Evolutionary conservation across 2,797 vertebrate genomes (phyloP).

Genomic region (Gymnothorax javanicus): DNA sequence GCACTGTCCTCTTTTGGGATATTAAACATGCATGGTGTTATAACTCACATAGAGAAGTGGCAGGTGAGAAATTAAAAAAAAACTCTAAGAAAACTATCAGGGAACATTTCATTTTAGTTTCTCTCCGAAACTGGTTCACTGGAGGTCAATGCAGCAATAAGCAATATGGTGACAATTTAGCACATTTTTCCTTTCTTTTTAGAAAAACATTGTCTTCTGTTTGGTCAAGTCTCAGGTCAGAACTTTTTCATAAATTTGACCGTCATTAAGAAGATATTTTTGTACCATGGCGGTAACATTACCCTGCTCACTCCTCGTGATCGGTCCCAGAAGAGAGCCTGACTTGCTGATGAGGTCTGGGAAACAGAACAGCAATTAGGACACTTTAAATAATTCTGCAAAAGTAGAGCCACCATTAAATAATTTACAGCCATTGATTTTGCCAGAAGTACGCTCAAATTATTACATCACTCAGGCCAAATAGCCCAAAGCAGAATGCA

Average conservation of each 20-base stretch:
- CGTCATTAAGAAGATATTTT: constrained; percentile 88
- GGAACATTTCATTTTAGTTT: neutral
- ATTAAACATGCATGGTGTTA: neutral
- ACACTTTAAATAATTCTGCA: constrained; percentile 94
- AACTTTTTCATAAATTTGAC: constrained; percentile 60
- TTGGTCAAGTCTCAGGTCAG: constrained; percentile 80
- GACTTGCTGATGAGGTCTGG: constrained; percentile 76
- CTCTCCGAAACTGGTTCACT: constrained; percentile 52
- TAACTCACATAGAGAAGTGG: neutral
- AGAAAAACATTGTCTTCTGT: constrained; percentile 76
- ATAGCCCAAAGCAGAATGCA: constrained; percentile 73
- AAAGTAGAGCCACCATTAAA: constrained; percentile 89
- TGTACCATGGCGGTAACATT: constrained; percentile 83
- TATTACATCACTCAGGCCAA: constrained; percentile 79
- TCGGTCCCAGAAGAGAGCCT: constrained; percentile 85
- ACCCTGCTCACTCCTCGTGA: constrained; percentile 83
- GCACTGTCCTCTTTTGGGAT: neutral
- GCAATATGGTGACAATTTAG: constrained; percentile 73
- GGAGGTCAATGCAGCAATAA: constrained; percentile 67
- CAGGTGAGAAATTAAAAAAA: constrained; percentile 31
- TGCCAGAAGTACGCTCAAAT: constrained; percentile 78
- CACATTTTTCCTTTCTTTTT: constrained; percentile 54
- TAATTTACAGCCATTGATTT: constrained; percentile 84
- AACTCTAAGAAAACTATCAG: constrained; percentile 28
- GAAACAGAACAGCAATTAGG: constrained; percentile 84